These are phyloP conservation scores for Podotricha telesiphe DNA, from an alignment of 2,888 invertebrate genomes.

Conservation along the genomic window DNA sequence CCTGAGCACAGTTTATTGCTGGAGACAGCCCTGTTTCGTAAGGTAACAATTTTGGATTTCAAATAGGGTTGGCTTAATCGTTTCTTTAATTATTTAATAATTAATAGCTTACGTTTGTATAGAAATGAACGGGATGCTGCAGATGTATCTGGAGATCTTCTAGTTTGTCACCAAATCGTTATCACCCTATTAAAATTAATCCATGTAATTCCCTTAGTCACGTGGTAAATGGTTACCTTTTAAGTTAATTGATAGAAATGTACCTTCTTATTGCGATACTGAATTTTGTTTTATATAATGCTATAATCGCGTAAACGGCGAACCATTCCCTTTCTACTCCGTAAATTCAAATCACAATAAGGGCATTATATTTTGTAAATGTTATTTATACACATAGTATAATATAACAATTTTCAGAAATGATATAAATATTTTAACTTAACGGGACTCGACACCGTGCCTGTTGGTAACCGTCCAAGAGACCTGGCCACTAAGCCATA, in stretches of 20 bases:
- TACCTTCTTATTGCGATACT: neutral
- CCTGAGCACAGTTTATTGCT: slow-evolving; percentile 80
- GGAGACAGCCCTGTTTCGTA: slow-evolving; percentile 76
- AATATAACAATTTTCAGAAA: too few relatives aligned
- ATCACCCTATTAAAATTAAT: slow-evolving; percentile 30
- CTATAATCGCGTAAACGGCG: too few relatives aligned
- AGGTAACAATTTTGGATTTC: slow-evolving; percentile 75
- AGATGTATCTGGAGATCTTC: slow-evolving; percentile 24
- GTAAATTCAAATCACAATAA: too few relatives aligned
- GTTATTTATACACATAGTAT: too few relatives aligned
- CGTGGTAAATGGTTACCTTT: neutral
- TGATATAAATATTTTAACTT: too few relatives aligned
- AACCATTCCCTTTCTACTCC: too few relatives aligned
- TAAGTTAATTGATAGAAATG: neutral
- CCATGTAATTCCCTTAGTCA: slow-evolving; percentile 14
- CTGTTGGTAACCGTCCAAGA: too few relatives aligned
- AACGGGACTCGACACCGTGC: too few relatives aligned
- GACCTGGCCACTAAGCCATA: too few relatives aligned
- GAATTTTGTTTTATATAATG: neutral
- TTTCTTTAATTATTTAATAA: slow-evolving; percentile 80
- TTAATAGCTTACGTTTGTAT: slow-evolving; percentile 60
- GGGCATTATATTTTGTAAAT: too few relatives aligned
- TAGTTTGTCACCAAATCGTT: slow-evolving; percentile 28
- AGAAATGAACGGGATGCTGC: slow-evolving; percentile 52
- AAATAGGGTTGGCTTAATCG: slow-evolving; percentile 69